Conservation (phyloP, 1,140 invertebrate genomes). For the Calliphora vicina region DNA sequence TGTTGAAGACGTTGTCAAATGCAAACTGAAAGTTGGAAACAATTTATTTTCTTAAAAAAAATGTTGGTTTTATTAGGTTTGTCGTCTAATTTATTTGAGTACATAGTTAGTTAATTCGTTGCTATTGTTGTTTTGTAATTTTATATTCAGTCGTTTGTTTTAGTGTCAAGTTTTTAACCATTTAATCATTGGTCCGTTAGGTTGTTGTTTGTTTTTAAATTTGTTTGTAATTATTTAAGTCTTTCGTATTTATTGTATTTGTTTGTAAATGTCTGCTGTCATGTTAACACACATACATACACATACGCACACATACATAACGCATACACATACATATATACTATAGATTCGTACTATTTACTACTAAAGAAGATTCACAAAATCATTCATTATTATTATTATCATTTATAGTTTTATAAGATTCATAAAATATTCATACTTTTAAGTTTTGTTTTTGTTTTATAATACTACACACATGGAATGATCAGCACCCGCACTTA, state of each 20-base stretch:
- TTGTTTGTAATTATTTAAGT: neutral
- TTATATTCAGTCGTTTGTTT: neutral
- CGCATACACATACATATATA: neutral
- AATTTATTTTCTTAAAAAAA: neutral
- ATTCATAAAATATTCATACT: conserved; percentile 1
- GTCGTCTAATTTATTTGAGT: neutral
- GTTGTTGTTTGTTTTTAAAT: neutral
- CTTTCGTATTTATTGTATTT: neutral
- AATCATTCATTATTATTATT: neutral
- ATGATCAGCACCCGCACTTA: conserved; percentile 25
- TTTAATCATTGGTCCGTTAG: neutral
- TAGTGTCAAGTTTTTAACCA: neutral
- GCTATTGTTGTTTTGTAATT: neutral
- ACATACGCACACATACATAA: neutral
- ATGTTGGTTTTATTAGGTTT: neutral
- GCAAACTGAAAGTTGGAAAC: neutral
- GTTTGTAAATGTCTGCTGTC: conserved; percentile 1
- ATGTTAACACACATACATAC: conserved; percentile 2
- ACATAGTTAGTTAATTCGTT: neutral
- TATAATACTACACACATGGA: conserved; percentile 20
- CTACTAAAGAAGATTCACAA: neutral
- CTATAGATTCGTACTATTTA: neutral
- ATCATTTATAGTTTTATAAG: neutral
- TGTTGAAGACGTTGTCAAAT: no score
- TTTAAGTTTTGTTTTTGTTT: neutral